A percentile compares a stretch with the other conserved stretches of the same genome.
phyloP scores from a whole-genome alignment of 2,888 invertebrate genomes.

The Esperia sulphurella region DNA sequence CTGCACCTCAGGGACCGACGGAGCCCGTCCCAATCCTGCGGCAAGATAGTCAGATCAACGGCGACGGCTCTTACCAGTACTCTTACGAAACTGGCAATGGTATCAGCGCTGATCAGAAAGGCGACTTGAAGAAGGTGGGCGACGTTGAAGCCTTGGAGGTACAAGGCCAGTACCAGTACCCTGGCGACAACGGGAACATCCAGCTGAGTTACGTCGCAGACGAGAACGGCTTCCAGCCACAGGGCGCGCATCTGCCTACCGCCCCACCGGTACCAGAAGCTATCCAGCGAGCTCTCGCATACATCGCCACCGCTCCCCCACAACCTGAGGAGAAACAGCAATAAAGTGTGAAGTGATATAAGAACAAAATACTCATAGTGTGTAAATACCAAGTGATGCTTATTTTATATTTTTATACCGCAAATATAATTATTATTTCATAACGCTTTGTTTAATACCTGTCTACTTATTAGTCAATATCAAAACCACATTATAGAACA shows the following conservation, averaged over 20 bases:
- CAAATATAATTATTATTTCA: not conserved
- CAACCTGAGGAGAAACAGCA: conserved; percentile 33
- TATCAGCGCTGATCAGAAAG: conserved; percentile 80
- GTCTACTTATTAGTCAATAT: too few species aligned
- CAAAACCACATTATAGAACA: too few species aligned
- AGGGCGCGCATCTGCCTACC: conserved; percentile 81
- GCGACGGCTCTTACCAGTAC: conserved; percentile 81
- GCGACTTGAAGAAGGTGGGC: conserved; percentile 79
- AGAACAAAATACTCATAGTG: conserved; percentile 35
- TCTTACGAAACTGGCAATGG: conserved; percentile 84
- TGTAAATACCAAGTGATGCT: conserved; percentile 22
- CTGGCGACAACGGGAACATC: conserved; percentile 82
- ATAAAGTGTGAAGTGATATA: conserved; percentile 1
- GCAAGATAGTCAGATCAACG: conserved; percentile 78
- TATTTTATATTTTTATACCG: conserved; percentile 43
- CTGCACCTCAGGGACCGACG: conserved; percentile 57
- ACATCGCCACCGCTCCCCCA: conserved; percentile 80
- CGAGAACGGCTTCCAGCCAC: conserved; percentile 85
- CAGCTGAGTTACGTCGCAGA: conserved; percentile 83
- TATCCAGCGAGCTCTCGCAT: conserved; percentile 83
- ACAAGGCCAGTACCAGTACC: conserved; percentile 83
- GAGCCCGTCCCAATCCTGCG: conserved; percentile 76
- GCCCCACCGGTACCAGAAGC: conserved; percentile 85
- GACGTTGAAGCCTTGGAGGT: conserved; percentile 77
- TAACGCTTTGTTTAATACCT: not conserved